Conservation (phyloP, 2,888 invertebrate species). For the Drosophila aldrichi region DNA sequence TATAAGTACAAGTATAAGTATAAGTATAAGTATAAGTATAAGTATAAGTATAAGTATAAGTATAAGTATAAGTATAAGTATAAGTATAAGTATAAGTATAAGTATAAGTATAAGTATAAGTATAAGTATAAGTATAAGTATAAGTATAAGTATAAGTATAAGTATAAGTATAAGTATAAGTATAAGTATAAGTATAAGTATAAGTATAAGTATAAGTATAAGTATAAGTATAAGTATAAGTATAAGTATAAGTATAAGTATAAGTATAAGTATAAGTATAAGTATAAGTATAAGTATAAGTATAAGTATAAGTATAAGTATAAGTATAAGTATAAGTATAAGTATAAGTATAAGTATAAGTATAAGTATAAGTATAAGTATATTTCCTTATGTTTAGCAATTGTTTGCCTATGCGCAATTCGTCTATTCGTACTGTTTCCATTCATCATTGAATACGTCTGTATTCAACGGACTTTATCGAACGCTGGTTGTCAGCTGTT, state of each 20-base stretch:
- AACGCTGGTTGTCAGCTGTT: slow-evolving; percentile 56
- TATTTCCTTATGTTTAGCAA: too few relatives aligned
- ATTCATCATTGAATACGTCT: slow-evolving; percentile 5
- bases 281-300: slow-evolving; percentile 8
- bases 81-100: slow-evolving; percentile 5
- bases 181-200: slow-evolving; percentile 13
- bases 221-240: slow-evolving; percentile 6
- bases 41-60: slow-evolving; percentile 5
- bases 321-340: background rate
- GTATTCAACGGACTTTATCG: slow-evolving; percentile 30
- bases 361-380: background rate
- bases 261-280: slow-evolving; percentile 9
- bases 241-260: slow-evolving; percentile 9
- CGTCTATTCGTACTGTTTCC: background rate
- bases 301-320: slow-evolving; percentile 9
- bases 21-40: background rate
- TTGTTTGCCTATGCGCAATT: too few relatives aligned
- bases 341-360: background rate
- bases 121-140: slow-evolving; percentile 6
- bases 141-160: slow-evolving; percentile 6
- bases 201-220: slow-evolving; percentile 7
- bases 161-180: slow-evolving; percentile 6
- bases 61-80: slow-evolving; percentile 4
- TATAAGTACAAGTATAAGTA: slow-evolving; percentile 3
- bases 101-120: slow-evolving; percentile 1